A percentile compares a stretch with the other conserved stretches of the same genome.
These are phyloP conservation scores for Pseudachorutes palmiensis DNA, from an alignment of 1,140 invertebrate genomes.

Conservation along the genomic window DNA sequence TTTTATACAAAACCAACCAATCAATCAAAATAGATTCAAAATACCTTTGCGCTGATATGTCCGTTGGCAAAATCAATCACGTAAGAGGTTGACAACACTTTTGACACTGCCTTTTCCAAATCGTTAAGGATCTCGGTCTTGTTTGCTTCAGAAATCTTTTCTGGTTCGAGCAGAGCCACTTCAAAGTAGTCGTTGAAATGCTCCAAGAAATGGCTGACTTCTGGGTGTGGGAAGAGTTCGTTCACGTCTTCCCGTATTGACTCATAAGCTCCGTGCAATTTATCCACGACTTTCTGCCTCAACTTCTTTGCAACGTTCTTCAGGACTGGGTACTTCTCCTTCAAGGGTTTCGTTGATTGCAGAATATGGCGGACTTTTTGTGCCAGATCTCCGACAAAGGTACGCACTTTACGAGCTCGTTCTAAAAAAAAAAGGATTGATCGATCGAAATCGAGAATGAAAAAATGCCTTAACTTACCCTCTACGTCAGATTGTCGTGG, in stretches of 20 bases:
- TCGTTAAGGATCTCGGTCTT: background rate
- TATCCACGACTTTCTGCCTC: background rate
- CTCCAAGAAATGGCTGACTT: background rate
- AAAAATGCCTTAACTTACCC: too few species aligned
- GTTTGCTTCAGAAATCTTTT: background rate
- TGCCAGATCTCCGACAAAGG: background rate
- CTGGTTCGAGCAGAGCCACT: background rate
- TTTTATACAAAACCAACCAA: too few species aligned
- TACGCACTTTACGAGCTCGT: background rate
- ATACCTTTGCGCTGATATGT: background rate
- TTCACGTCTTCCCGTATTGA: background rate
- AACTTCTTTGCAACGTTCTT: background rate
- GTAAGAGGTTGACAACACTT: background rate
- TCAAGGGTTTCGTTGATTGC: background rate
- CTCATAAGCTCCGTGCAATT: background rate
- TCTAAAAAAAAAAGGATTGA: background rate
- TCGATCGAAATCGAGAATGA: background rate
- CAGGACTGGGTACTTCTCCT: background rate
- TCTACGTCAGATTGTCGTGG: too few species aligned
- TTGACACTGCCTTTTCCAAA: background rate
- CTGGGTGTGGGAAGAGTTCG: constrained; percentile 4
- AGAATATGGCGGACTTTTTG: background rate
- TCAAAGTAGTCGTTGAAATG: constrained; percentile 7
- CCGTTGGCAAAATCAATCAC: background rate
- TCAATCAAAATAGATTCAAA: background rate